Conservation (phyloP, 2,113 vertebrate genomes). For the Ctenomys sociabilis region DNA sequence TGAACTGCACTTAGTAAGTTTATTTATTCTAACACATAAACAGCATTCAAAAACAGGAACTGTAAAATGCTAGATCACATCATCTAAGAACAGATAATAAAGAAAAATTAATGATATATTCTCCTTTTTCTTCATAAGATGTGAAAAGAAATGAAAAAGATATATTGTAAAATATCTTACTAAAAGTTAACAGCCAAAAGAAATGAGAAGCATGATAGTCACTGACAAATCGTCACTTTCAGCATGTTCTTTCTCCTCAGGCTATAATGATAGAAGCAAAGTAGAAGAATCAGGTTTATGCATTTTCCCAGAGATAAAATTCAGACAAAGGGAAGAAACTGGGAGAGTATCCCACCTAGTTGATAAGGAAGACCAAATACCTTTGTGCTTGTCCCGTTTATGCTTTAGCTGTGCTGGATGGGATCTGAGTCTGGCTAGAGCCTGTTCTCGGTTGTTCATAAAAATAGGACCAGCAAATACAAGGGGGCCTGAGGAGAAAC, state of each 20-base stretch:
- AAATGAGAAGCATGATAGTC: constrained; percentile 42
- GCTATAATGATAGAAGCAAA: constrained; percentile 80
- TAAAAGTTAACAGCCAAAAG: constrained; percentile 42
- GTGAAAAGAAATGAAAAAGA: constrained; percentile 65
- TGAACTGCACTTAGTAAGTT: constrained; percentile 44
- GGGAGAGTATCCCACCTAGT: constrained; percentile 89
- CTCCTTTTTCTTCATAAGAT: constrained; percentile 51
- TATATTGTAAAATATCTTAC: constrained; percentile 14
- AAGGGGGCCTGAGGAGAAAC: constrained; percentile 99
- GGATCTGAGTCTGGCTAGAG: constrained; percentile 99
- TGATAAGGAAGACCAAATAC: constrained; percentile 96
- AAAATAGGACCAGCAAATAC: constrained; percentile 99
- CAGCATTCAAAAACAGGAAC: background rate
- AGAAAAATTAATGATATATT: background rate
- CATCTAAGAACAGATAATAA: constrained; percentile 25
- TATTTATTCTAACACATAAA: constrained; percentile 63
- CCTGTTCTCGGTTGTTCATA: constrained; percentile 99
- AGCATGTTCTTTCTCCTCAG: constrained; percentile 85
- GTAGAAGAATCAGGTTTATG: constrained; percentile 83
- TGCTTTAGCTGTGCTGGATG: constrained; percentile 98
- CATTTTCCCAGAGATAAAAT: constrained; percentile 84
- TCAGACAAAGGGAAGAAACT: constrained; percentile 85
- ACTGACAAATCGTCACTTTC: constrained; percentile 36
- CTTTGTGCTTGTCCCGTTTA: constrained; percentile 99
- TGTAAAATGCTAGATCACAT: constrained; percentile 6